phyloP scores from a whole-genome alignment of 2,113 vertebrate genomes.

The Myotis brandtii region DNA sequence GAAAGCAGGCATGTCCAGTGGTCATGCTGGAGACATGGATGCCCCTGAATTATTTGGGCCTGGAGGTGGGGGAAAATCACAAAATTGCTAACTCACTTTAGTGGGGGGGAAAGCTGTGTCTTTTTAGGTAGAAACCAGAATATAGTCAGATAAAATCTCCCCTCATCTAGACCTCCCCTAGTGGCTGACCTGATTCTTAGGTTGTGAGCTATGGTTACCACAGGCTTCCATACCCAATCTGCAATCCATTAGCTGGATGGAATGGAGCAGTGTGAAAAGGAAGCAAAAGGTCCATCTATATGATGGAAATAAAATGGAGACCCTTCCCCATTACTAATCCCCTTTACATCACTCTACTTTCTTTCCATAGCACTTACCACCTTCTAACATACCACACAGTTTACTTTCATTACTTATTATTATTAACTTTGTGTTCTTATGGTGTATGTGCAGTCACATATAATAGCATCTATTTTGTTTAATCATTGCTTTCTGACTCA shows the following conservation, averaged over 20 bases:
- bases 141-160: neutral
- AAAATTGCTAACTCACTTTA: neutral
- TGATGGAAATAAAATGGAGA: neutral
- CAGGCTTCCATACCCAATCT: neutral
- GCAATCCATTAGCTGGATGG: neutral
- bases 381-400: neutral
- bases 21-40: too few relatives aligned
- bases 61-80: too few relatives aligned
- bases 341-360: neutral
- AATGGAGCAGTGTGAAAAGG: neutral
- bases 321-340: neutral
- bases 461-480: neutral
- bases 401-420: neutral
- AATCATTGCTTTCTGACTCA: neutral
- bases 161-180: neutral
- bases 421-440: neutral
- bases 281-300: neutral
- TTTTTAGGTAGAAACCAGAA: neutral
- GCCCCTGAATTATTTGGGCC: neutral
- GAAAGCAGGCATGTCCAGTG: rapidly evolving
- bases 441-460: too few relatives aligned
- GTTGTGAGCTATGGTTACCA: neutral
- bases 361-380: neutral
- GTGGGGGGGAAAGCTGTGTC: neutral
- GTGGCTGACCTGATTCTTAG: neutral